Base-by-base conservation (phyloP, 2,797 vertebrate species). In the Botia kubotai region DNA sequence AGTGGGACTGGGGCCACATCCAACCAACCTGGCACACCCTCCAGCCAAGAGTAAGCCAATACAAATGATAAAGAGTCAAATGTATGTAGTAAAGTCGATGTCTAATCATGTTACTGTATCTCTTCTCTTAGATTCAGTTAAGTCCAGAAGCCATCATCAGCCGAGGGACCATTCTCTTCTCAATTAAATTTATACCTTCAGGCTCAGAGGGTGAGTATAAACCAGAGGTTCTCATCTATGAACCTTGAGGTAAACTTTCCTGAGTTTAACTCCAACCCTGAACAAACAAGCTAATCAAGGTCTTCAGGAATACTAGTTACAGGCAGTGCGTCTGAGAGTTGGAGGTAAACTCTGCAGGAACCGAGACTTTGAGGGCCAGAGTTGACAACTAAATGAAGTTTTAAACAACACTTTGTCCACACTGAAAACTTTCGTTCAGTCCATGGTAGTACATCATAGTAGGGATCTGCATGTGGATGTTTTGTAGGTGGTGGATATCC, bases 1-100 rank as follows among this genome's bases (percentile, higher is more conserved):
- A 91, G 29, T 98, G 96, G 97, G 94, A 98, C 90, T 98, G 97
- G 97, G 94, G 88, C 83, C 93, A 90, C 84, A 93, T 86, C 0
- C 83, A 93, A 53, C 93, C 96, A 0, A 87, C 90, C 72, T 99
- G 97, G 97, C 94, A 95, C 84, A 91, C 90, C 26, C 94, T 99
- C 55, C 95, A 96, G 87, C 95, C 97, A 3, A 92, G 96, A 91
- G 98, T 98, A 90, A 90, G 93, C 14, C 5, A 26, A 33, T 52
- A 33, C 23, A 57, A 72, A 50, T 53, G 62, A 66, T 26, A 66
- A 12, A 2, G 3, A n/a, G 6, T 46, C 26, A 46, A 50, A 23
- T n/a, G 50, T 65, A n/a, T 4, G 3, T 52, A 48, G 55, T 71
- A 46, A 43, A 16, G 29, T 53, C 12, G 3, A 7, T n/a, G 8